Evolutionary conservation across 1,140 invertebrate species (phyloP), one percentile per base, ranked within the genome.

Genomic region (Scylla paramamosain): DNA sequence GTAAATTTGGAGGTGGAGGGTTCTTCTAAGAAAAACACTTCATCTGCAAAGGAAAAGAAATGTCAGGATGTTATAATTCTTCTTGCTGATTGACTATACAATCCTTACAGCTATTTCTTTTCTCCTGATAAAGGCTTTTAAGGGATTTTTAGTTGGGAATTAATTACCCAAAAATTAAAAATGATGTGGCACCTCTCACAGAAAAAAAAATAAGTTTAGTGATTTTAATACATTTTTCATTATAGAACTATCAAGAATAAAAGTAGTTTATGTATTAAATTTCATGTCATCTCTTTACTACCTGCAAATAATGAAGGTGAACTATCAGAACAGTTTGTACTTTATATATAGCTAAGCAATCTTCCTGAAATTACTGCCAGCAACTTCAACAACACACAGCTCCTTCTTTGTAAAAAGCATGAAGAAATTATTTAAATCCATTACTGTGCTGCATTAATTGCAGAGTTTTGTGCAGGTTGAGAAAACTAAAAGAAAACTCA

Each of bases 1-100:
- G 98, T 89, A 98, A 98, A 97, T 97, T 98, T 91, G 98, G 98
- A 39, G 98, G 98, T 96, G 96, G 96, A 84, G 98, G 98, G 82
- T 97, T 96, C n/a, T 97, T 96, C 96, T 97, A 96, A 92, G 45
- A 39, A 59, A 59, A 59, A 8, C 25, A 28, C 16, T 32, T 59
- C 52, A 59, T 59, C 46, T 25, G 20, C 20, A 92, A 8, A 31
- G 32, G 39, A 31, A 45, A 93, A 14, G 31, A 46, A 29, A 52
- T 46, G 29, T 31, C 59, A 52, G 48, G 59, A n/a, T 25, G 16
- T 90, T 45, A 90, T 90, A 45, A 77, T 77, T n/a, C 20, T 59
- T 59, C 67, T 77, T 25, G 67, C 67, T 77, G 20, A 77, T 20
- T 77, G 67, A 77, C 67, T 20, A 20, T n/a, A n/a, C 67, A 77